Conservation (phyloP, 1,140 invertebrate genomes). For the Idris sp. region DNA sequence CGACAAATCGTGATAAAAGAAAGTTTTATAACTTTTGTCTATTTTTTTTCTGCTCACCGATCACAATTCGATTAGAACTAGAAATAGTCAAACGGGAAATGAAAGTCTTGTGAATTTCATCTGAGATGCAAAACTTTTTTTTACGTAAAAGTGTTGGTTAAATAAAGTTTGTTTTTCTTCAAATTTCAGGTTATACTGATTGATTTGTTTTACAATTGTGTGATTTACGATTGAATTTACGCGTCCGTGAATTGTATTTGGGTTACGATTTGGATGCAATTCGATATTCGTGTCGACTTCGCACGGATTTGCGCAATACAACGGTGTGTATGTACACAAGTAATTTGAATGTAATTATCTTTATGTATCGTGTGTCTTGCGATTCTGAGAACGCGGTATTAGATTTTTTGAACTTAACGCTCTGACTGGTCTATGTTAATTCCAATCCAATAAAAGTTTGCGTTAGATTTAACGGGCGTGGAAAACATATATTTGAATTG, state of each 20-base stretch:
- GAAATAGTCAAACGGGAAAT: conserved; percentile 60
- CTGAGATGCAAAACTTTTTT: conserved; percentile 5
- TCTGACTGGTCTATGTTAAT: conserved; percentile 49
- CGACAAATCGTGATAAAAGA: too few species aligned
- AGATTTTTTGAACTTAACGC: conserved; percentile 42
- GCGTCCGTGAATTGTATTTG: conserved; percentile 18
- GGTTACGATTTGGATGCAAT: conserved; percentile 11
- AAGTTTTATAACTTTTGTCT: too few species aligned
- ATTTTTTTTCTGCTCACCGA: conserved; percentile 10
- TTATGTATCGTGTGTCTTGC: conserved; percentile 15
- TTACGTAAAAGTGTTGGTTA: conserved; percentile 52
- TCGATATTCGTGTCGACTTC: conserved; percentile 1
- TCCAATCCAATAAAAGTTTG: conserved; percentile 29
- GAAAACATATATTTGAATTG: conserved; percentile 18
- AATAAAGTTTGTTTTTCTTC: too few species aligned
- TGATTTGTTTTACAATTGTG: too few species aligned
- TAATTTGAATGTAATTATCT: conserved; percentile 33
- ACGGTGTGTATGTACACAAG: conserved; percentile 19
- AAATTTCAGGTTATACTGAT: too few species aligned
- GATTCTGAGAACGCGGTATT: conserved; percentile 6
- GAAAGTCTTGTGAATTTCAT: conserved; percentile 53
- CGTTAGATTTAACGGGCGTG: conserved; percentile 15
- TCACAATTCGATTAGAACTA: conserved; percentile 14
- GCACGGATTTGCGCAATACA: conserved; percentile 25
- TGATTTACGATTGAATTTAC: background rate